phyloP scores from a whole-genome alignment of 2,797 vertebrate species.

The Eupleurogrammus muticus region DNA sequence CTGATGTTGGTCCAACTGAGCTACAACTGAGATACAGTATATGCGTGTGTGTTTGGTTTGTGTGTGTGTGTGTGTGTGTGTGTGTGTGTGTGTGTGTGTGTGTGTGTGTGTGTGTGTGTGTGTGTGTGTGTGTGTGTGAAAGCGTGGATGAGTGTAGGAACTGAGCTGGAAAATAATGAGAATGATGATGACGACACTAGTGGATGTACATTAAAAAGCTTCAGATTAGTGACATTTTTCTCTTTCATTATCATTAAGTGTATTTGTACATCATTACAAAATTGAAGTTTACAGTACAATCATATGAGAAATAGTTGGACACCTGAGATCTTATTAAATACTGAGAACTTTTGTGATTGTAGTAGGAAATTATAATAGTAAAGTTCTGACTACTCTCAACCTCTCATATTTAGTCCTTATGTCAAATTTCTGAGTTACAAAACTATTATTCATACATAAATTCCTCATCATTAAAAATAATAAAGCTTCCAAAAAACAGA shows the following conservation, averaged over 20 bases:
- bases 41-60: not conserved
- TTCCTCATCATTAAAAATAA: too few species aligned
- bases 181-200: constrained; percentile 12
- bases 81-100: constrained; percentile 9
- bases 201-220: constrained; percentile 4
- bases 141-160: constrained; percentile 17
- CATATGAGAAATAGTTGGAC: too few species aligned
- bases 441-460: too few species aligned
- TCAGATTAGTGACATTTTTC: not conserved
- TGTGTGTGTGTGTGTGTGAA: not conserved
- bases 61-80: constrained; percentile 11
- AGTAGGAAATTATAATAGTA: not conserved
- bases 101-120: constrained; percentile 8
- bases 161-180: not conserved
- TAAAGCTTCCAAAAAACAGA: too few species aligned
- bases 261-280: too few species aligned
- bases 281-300: too few species aligned
- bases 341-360: not conserved
- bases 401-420: too few species aligned
- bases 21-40: constrained; percentile 26
- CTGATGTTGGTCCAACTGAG: constrained; percentile 61
- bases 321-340: too few species aligned
- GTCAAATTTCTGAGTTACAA: too few species aligned
- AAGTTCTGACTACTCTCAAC: too few species aligned
- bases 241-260: not conserved